Evolutionary conservation across 2,797 vertebrate genomes (phyloP), one percentile per base, ranked within the genome.

Genomic region (Telmatherina bonti): DNA sequence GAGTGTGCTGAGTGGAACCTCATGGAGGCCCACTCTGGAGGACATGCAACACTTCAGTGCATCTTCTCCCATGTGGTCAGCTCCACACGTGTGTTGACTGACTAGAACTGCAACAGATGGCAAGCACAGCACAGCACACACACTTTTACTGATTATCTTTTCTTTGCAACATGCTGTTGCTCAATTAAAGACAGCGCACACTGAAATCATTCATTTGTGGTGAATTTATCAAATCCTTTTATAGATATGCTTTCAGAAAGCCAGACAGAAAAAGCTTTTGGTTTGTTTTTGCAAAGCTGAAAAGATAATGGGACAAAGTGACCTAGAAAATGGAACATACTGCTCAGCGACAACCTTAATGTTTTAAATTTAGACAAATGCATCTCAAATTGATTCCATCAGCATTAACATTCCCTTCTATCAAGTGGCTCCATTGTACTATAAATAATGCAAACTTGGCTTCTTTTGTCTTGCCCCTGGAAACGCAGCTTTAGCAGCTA

Each of bases 91-190:
- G 52, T 30, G 51, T 3, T 33, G 55, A 29, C 2, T 47, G 9
- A 51, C 22, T 31, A 31, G 7, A 45, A 27, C 62, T 30, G 22
- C 31, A 66, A 63, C 84, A 85, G 78, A 85, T 77, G 84, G 74
- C 27, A 31, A 74, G 69, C 70, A 77, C 65, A 74, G 69, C 70
- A 77, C 65, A 54, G 47, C 59, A 33, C 70, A 62, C 38, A 64
- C 38, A 29, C 31, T 54, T 60, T 53, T 70, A 26, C 59, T 47
- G 52, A 72, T 63, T 29, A 10, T 43, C 58, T 36, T 51, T 36
- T 54, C 70, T 38, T 45, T 12, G 47, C 27, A 35, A 4, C 8
- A 8, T 56, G 27, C 41, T 27, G 5, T 65, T 63, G 22, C 58
- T 66, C 43, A 38, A 15, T 56, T 38, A 18, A 9, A 55, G 16